Conservation (phyloP, 2,888 invertebrate species). For the Cheilosia variabilis region DNA sequence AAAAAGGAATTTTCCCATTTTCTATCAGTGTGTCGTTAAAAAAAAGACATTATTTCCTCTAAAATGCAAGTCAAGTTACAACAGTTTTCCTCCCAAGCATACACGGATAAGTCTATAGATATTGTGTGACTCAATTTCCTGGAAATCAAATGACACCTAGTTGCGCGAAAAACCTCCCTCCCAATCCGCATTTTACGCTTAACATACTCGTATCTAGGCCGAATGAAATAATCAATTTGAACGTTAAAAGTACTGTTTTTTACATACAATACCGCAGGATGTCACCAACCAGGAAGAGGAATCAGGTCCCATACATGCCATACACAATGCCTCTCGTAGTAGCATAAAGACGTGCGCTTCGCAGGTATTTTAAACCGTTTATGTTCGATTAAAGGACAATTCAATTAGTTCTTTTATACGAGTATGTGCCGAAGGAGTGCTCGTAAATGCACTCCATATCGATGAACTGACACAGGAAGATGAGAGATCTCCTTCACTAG, state of each 20-base stretch:
- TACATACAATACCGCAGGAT: constrained; percentile 1
- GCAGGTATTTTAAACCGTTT: constrained; percentile 54
- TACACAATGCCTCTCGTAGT: background rate
- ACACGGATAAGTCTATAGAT: background rate
- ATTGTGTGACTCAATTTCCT: background rate
- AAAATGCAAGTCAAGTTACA: constrained; percentile 19
- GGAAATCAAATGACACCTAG: background rate
- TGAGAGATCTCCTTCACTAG: constrained; percentile 15
- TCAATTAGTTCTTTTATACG: constrained; percentile 36
- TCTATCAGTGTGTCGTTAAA: constrained; percentile 7
- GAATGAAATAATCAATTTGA: constrained; percentile 24
- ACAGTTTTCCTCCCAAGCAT: background rate
- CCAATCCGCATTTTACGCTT: constrained; percentile 1
- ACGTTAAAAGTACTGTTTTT: background rate
- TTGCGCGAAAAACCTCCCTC: background rate
- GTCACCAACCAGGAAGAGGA: constrained; percentile 47
- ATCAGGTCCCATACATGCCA: background rate
- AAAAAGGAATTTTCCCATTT: background rate
- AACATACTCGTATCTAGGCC: constrained; percentile 51
- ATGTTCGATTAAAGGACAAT: constrained; percentile 61
- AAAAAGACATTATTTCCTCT: constrained; percentile 42
- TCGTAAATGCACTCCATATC: background rate
- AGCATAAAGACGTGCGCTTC: constrained; percentile 40
- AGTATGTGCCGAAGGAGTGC: background rate
- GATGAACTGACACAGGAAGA: constrained; percentile 13